Evolutionary conservation across 2,888 invertebrate genomes (phyloP), one percentile per base, ranked within the genome.

Genomic region (Lagria hirta): DNA sequence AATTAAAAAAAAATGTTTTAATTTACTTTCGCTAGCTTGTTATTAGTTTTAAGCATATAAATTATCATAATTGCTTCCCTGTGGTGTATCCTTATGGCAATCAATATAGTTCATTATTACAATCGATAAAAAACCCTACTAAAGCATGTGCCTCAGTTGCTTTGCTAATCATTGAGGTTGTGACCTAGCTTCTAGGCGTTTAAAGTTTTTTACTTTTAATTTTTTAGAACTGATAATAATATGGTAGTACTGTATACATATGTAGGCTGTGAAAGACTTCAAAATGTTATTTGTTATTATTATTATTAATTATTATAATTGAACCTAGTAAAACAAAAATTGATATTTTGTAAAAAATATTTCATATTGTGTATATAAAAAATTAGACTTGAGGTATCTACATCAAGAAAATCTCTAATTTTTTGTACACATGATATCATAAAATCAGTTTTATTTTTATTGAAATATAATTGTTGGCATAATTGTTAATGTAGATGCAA

Each of bases 91-190:
- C n/a, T n/a, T n/a, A 37, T 24, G 45, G 49, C 45, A 49, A 49
- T 49, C 49, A 49, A 18, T 49, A 42, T 49, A 42, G 49, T 45
- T 49, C 49, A 48, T 41, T 24, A 38, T 43, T 32, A 34, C 13
- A 35, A n/a, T n/a, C n/a, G 2, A 22, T 15, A 22, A 38, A 14
- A 34, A 22, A 34, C 40, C 34, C 41, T 29, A 32, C 27, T 49
- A 48, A 57, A 55, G 57, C 53, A 54, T 57, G 57, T 57, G 57
- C 57, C 57, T 57, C 47, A 50, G 28, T 22, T 41, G 47, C 47
- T 47, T 47, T 38, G 47, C 38, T 47, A 23, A 36, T 21, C 42
- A 38, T 22, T 29, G 32, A 10, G 47, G 47, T 47, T 47, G 47
- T 47, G 47, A 47, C 7, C 13, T 40, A 45, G 44, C 38, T 44